A percentile compares a stretch with the other conserved stretches of the same genome.
These are phyloP conservation scores for Hemitrygon akajei DNA, from an alignment of 2,797 vertebrate genomes.

Conservation along the genomic window DNA sequence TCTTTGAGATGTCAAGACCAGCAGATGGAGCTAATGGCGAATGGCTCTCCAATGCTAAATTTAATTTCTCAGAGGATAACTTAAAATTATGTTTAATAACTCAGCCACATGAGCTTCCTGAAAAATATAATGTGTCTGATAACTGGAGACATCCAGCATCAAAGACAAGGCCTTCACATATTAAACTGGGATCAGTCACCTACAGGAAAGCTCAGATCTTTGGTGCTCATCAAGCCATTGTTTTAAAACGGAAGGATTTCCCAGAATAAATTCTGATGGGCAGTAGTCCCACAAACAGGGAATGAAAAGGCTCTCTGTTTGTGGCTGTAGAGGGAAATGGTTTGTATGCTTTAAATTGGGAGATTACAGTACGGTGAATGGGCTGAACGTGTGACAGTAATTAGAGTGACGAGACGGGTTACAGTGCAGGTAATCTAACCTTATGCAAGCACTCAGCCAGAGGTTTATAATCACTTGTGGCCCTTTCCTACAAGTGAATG, in stretches of 20 bases:
- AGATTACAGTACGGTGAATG: not conserved
- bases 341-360: not conserved
- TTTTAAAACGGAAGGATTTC: not conserved
- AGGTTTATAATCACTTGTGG: not conserved
- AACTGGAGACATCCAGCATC: not conserved
- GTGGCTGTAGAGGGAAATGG: not conserved
- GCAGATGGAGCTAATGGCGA: slow-evolving; percentile 10
- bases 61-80: not conserved
- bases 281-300: not conserved
- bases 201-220: not conserved
- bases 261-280: not conserved
- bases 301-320: not conserved
- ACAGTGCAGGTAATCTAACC: not conserved
- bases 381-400: not conserved
- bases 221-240: not conserved
- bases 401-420: not conserved
- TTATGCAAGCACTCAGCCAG: too few relatives aligned
- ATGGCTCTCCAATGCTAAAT: not conserved
- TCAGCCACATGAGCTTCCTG: too few relatives aligned
- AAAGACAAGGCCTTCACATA: not conserved
- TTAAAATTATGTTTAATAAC: not conserved
- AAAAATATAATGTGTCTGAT: not conserved
- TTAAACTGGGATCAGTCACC: not conserved
- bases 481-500: not conserved
- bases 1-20: not conserved